A percentile compares a stretch with the other conserved stretches of the same genome.
Conservation (phyloP, 2,113 vertebrate genomes). For the Casuarius casuarius region DNA sequence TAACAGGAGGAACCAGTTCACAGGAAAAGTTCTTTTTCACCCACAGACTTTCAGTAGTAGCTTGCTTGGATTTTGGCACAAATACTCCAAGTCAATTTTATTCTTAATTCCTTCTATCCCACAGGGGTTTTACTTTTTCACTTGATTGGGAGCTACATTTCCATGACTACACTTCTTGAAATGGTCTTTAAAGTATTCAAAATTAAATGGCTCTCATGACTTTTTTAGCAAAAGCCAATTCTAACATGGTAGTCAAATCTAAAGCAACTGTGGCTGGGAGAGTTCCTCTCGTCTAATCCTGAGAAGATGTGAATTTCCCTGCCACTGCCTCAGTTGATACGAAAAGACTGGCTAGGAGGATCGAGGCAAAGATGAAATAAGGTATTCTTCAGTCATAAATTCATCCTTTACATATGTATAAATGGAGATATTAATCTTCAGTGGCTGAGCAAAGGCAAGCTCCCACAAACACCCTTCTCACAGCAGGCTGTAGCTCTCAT, state of each 20-base stretch:
- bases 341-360: background rate
- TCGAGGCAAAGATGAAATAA: background rate
- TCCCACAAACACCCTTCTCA: background rate
- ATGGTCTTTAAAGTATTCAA: background rate
- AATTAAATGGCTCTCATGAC: background rate
- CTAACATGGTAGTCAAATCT: background rate
- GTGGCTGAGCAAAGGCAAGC: background rate
- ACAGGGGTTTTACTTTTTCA: background rate
- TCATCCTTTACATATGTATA: background rate
- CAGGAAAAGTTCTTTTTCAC: background rate
- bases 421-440: background rate
- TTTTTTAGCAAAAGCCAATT: background rate
- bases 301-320: background rate
- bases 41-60: background rate
- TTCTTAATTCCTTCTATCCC: conserved; percentile 9
- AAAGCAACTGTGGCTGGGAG: background rate
- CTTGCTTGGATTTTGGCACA: background rate
- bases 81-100: background rate
- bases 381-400: background rate
- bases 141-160: conserved; percentile 1
- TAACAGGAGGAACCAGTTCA: background rate
- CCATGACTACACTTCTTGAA: background rate
- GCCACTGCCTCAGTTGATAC: background rate
- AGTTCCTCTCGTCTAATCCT: background rate
- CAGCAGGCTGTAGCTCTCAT: background rate